These are phyloP conservation scores for Hyperopisus bebe DNA, from an alignment of 2,113 vertebrate species.

Conservation along the genomic window DNA sequence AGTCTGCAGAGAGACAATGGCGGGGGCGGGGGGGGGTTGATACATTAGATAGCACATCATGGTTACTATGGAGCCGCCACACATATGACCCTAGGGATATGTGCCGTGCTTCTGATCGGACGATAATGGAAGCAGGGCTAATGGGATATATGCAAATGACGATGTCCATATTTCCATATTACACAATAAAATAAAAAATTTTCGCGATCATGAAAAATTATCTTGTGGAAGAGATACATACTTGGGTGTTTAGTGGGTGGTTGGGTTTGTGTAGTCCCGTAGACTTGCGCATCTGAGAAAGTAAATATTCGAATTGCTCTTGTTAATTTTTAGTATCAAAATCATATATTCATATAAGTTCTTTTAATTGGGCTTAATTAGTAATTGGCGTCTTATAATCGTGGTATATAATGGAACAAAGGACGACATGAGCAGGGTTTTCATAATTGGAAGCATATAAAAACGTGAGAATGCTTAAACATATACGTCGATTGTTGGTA, in stretches of 20 bases:
- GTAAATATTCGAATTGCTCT: background rate
- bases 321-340: background rate
- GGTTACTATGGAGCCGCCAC: background rate
- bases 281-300: background rate
- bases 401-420: background rate
- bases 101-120: background rate
- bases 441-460: background rate
- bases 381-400: background rate
- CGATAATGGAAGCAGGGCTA: background rate
- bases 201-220: background rate
- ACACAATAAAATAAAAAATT: background rate
- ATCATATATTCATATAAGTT: background rate
- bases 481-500: background rate
- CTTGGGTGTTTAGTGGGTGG: background rate
- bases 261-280: background rate
- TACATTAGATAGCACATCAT: background rate
- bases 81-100: background rate
- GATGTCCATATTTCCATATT: background rate
- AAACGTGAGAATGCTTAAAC: background rate
- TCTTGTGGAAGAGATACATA: background rate
- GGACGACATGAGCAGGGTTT: background rate
- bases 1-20: background rate
- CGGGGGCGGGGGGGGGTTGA: background rate
- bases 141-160: background rate
- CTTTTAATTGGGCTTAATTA: background rate